Base-by-base conservation (phyloP, 2,888 invertebrate genomes). In the Unio delphinus region DNA sequence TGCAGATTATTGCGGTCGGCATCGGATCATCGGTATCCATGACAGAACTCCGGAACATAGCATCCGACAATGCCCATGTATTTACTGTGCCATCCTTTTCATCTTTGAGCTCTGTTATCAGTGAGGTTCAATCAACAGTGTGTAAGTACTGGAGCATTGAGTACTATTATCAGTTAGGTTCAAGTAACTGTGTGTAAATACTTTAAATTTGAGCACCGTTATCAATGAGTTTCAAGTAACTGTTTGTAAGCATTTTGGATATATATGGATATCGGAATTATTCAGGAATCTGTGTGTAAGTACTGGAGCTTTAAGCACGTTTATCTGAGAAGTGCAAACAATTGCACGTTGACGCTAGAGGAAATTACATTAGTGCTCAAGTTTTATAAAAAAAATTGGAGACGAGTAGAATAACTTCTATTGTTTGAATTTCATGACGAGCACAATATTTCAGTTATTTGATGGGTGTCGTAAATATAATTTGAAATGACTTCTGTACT, bases 1-100 rank as follows among this genome's bases (percentile, higher is more conserved):
- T 67, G 1, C 70, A 80, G 73, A 79, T 80, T 15, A 79, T 81
- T 26, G 69, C 79, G 20, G 70, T 81, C n/a, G 81, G 81, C 20
- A 79, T 81, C 3, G 81, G 81, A 3, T 69, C 60, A 15, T 71
- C 70, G 4, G 76, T 78, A 0, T 64, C 61, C 0, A 60, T 60
- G 11, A 62, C 65, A 4, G 81, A 82, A 61, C 64, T 82, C 17
- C 65, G 64, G 54, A 61, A 73, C 6, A 82, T 82, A 26, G 81
- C 80, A 1, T 77, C 74, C 3, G 80, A 79, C 60, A 61, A 64
- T 55, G 61, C 68, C 18, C 79, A 82, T 64, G 72, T 72, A 1
- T 80, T 82, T 34, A 73, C 75, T 4, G 81, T 82, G 3, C 69
- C 76, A 26, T 74, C 72, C 1, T 82, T 80, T 58, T 70, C 75